phyloP scores from a whole-genome alignment of 53 echinoderm and acorn worm genomes.

The Apostichopus leukothele region DNA sequence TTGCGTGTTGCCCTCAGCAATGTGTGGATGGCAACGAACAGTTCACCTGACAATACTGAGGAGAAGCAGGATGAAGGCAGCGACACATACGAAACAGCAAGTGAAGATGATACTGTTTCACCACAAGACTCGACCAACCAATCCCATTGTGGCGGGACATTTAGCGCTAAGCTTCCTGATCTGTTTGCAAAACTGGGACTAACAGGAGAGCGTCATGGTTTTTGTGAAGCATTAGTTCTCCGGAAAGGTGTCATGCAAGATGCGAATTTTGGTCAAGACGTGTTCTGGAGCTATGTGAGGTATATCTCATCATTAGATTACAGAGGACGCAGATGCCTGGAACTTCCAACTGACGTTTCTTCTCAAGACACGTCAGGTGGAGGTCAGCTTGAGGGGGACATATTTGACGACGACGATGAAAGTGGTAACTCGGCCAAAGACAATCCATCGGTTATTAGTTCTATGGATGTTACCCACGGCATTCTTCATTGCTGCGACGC shows the following conservation, averaged over 20 bases:
- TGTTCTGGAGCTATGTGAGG: not conserved
- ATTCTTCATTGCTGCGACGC: conserved; percentile 34
- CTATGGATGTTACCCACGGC: conserved; percentile 17
- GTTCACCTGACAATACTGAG: too few relatives aligned
- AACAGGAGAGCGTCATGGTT: not conserved
- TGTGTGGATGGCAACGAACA: not conserved
- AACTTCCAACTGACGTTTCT: not conserved
- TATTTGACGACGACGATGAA: too few relatives aligned
- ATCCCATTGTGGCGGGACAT: not conserved
- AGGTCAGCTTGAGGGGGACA: too few relatives aligned
- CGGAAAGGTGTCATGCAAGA: not conserved
- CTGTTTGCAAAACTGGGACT: not conserved
- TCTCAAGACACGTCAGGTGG: too few relatives aligned
- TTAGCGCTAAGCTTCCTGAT: not conserved
- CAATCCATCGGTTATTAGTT: not conserved
- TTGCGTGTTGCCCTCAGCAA: too few relatives aligned
- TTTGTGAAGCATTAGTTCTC: not conserved
- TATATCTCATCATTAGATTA: conserved; percentile 11
- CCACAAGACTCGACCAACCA: too few relatives aligned
- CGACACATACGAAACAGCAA: not conserved
- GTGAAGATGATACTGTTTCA: not conserved
- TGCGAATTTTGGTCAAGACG: not conserved
- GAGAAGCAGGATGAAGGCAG: not conserved
- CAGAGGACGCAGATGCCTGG: not conserved
- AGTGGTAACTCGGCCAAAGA: too few relatives aligned